Base-by-base conservation (phyloP, 2,113 vertebrate genomes). In the Hyaena hyaena region DNA sequence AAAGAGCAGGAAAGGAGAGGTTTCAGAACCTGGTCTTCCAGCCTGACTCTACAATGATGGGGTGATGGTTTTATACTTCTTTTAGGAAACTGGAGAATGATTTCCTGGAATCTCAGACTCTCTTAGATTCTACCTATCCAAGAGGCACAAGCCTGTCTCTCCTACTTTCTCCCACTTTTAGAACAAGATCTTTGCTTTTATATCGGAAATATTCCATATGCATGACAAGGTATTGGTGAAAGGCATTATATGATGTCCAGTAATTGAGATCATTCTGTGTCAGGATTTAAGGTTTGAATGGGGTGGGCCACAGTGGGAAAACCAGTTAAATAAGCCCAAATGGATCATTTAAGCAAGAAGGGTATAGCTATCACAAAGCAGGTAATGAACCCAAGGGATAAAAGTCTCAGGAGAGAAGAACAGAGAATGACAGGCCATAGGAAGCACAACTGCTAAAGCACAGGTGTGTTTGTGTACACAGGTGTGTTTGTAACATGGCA, bases 161-260 rank as follows among this genome's bases (percentile, higher is more conserved):
- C 39, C 58, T 68, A 9, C 94, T 45, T 85, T 45, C 61, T 94
- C 43, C 43, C 74, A 76, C 43, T 76, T 86, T 89, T 66, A 50
- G 24, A 89, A 76, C 50, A 63, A 58, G 79, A 58, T 63, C 90
- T 97, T 93, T 89, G 58, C 39, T 95, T 85, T 80, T 88, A 23
- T 74, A 39, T 69, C 24, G 23, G 88, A 53, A 74, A 50, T 88
- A 31, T 68, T 45, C 81, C 73, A 11, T 58, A 61, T 82, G 35
- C 5, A 48, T 88, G 86, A 83, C 76, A 96, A 83, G 19, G 55
- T 48, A 15, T 28, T 53, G 77, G 50, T 89, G 43, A 88, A 88
- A 73, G 82, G 33, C 65, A 61, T 76, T 74, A 11, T 14, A 58
- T 80, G 39, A 50, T 93, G 82, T 88, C 73, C 28, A 45, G 14